Evolutionary conservation across 2,888 invertebrate species (phyloP).

Genomic region (Agonopterix subpropinquella): DNA sequence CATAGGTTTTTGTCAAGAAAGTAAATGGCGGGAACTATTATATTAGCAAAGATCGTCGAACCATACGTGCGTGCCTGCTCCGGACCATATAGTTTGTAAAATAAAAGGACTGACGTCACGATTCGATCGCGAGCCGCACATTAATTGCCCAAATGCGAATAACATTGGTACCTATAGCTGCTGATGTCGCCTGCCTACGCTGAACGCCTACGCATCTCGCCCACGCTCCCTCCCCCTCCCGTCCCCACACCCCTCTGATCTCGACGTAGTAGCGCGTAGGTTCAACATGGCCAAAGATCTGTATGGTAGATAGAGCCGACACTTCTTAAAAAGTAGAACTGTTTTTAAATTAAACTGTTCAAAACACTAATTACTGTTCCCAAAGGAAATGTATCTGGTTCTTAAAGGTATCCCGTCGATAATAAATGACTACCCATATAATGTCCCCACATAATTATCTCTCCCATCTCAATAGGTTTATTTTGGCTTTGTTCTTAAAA

Average conservation of each 20-base stretch:
- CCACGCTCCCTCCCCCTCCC: conserved; percentile 25
- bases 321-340: not conserved
- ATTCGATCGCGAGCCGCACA: conserved; percentile 33
- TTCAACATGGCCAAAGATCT: conserved; percentile 19
- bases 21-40: no score
- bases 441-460: no score
- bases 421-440: no score
- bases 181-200: conserved; percentile 50
- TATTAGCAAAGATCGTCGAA: not conserved
- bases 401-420: no score
- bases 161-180: conserved; percentile 33
- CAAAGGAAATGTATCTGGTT: no score
- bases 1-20: no score
- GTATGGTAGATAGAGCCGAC: conserved; percentile 10
- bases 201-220: conserved; percentile 19
- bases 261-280: conserved; percentile 45
- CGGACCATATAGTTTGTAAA: conserved; percentile 1
- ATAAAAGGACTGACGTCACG: conserved; percentile 28
- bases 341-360: no score
- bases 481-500: no score
- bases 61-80: not conserved
- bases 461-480: no score
- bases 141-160: conserved; percentile 55
- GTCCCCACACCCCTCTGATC: conserved; percentile 24
- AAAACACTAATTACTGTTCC: no score